phyloP scores from a whole-genome alignment of 2,888 invertebrate genomes.

The Idaea aversata region DNA sequence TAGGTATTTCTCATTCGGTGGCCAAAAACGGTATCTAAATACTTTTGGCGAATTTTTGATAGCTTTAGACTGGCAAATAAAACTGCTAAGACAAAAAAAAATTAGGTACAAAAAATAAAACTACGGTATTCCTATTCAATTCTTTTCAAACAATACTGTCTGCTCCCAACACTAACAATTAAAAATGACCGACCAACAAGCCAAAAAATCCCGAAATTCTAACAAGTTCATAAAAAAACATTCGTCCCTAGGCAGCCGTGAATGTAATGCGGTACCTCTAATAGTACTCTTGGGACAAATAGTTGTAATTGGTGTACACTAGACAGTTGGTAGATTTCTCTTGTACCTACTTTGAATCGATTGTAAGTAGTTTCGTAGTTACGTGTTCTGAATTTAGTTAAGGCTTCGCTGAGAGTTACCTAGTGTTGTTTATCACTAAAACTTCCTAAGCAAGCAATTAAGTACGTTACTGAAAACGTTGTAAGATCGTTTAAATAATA shows the following conservation, averaged over 20 bases:
- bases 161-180: background rate
- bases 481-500: conserved; percentile 1
- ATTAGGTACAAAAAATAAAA: background rate
- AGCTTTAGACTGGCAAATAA: too few species aligned
- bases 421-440: background rate
- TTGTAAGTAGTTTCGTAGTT: conserved; percentile 8
- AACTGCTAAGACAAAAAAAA: background rate
- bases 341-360: conserved; percentile 19
- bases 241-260: conserved; percentile 38
- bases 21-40: too few species aligned
- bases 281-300: conserved; percentile 49
- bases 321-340: conserved; percentile 15
- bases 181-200: background rate
- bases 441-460: background rate
- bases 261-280: conserved; percentile 36
- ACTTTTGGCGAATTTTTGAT: too few species aligned
- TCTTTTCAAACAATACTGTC: background rate
- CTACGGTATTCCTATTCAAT: background rate
- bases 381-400: background rate
- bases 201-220: background rate
- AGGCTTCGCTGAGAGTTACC: background rate
- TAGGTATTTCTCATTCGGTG: too few species aligned
- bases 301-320: conserved; percentile 44
- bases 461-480: background rate
- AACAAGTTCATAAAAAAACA: conserved; percentile 34